A percentile compares a stretch with the other conserved stretches of the same genome.
Evolutionary conservation across 2,113 vertebrate genomes (phyloP).

Genomic region (Gadus macrocephalus): DNA sequence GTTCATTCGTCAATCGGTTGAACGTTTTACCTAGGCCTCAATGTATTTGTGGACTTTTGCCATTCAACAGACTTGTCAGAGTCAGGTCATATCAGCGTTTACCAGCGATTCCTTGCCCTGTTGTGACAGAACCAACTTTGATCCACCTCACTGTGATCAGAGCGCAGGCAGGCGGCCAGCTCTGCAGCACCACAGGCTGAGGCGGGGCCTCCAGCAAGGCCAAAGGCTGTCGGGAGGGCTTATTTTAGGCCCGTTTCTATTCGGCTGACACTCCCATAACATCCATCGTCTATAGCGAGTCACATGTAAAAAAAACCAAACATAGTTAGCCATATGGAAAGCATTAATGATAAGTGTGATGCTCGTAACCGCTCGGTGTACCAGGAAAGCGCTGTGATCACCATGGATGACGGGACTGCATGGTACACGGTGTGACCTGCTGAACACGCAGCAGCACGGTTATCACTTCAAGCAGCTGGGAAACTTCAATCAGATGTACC

Average conservation of each 20-base stretch:
- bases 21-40: too few relatives aligned
- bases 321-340: constrained; percentile 1
- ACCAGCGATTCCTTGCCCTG: not conserved
- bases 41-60: too few relatives aligned
- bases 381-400: constrained; percentile 21
- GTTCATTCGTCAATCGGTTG: too few relatives aligned
- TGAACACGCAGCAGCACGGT: constrained; percentile 1
- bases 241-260: constrained; percentile 10
- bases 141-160: not conserved
- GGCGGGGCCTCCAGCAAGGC: constrained; percentile 32
- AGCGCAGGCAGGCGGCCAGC: constrained; percentile 5
- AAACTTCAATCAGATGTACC: constrained; percentile 1
- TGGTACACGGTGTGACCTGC: constrained; percentile 20
- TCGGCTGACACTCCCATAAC: constrained; percentile 5
- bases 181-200: constrained; percentile 2
- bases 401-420: constrained; percentile 42
- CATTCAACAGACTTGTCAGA: too few relatives aligned
- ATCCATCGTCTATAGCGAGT: not conserved
- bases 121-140: not conserved
- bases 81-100: too few relatives aligned
- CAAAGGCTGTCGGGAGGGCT: constrained; percentile 34
- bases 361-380: constrained; percentile 16
- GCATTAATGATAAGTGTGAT: constrained; percentile 6
- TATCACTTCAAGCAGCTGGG: constrained; percentile 6
- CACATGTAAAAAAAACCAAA: not conserved